Evolutionary conservation across 1,140 invertebrate genomes (phyloP).

Genomic region (Pseudachorutes palmiensis): DNA sequence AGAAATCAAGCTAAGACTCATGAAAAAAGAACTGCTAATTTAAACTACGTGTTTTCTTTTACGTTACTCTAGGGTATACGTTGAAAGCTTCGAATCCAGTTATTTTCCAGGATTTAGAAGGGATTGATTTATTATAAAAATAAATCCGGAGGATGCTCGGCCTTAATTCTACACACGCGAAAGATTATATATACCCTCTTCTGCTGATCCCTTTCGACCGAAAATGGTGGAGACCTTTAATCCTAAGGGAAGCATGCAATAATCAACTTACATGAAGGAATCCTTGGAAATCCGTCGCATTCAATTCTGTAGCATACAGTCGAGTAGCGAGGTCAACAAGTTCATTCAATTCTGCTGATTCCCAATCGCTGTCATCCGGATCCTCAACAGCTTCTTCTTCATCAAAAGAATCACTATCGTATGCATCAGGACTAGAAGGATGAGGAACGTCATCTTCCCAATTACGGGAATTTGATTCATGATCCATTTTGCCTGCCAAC

Average conservation of each 20-base stretch:
- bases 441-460: background rate
- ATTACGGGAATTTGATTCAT: background rate
- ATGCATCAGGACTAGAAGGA: background rate
- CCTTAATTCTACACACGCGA: no score
- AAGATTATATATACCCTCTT: no score
- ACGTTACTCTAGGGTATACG: background rate
- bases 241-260: no score
- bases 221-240: no score
- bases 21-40: background rate
- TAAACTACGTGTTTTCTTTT: background rate
- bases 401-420: background rate
- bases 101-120: no score
- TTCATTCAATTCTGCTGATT: constrained; percentile 19
- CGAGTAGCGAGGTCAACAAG: constrained; percentile 26
- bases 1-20: background rate
- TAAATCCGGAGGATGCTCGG: no score
- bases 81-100: background rate
- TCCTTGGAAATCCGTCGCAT: constrained; percentile 20
- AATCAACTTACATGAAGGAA: constrained; percentile 22
- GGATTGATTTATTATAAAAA: no score
- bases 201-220: no score
- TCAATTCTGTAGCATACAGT: constrained; percentile 26
- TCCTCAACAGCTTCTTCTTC: background rate
- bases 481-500: background rate
- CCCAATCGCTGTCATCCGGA: constrained; percentile 17